These are phyloP conservation scores for Anseranas semipalmata DNA, from an alignment of 2,113 vertebrate genomes.

Conservation along the genomic window DNA sequence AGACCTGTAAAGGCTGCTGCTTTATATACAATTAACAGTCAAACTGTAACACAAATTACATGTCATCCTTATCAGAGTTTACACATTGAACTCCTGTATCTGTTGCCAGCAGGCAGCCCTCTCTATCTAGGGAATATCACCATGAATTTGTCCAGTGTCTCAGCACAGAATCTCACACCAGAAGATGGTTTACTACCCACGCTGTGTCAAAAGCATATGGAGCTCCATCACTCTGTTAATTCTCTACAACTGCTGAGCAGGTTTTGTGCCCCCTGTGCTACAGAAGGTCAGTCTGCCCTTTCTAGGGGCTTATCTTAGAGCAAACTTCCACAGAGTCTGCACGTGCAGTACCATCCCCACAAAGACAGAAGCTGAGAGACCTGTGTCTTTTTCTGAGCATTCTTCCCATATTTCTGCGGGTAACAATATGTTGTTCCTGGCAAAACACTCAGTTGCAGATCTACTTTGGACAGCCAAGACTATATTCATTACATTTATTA, in stretches of 20 bases:
- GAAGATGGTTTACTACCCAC: not conserved
- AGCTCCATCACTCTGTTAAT: not conserved
- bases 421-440: not conserved
- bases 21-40: constrained; percentile 80
- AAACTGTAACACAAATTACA: constrained; percentile 81
- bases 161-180: constrained; percentile 56
- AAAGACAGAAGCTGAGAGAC: not conserved
- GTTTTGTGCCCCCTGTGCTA: not conserved
- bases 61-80: constrained; percentile 81
- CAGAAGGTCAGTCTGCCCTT: not conserved
- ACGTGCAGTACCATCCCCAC: not conserved
- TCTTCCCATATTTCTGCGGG: not conserved
- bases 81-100: constrained; percentile 84
- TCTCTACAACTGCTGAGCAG: not conserved
- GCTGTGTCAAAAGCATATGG: not conserved
- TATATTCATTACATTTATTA: not conserved
- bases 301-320: not conserved
- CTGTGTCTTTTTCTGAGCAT: not conserved
- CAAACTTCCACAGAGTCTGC: not conserved
- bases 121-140: constrained; percentile 70
- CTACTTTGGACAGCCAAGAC: not conserved
- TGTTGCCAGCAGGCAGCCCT: constrained; percentile 76
- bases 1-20: constrained; percentile 65
- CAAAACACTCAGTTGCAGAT: not conserved
- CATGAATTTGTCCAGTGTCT: constrained; percentile 73